Evolutionary conservation across 1,140 invertebrate genomes (phyloP).

Genomic region (Campodea augens): DNA sequence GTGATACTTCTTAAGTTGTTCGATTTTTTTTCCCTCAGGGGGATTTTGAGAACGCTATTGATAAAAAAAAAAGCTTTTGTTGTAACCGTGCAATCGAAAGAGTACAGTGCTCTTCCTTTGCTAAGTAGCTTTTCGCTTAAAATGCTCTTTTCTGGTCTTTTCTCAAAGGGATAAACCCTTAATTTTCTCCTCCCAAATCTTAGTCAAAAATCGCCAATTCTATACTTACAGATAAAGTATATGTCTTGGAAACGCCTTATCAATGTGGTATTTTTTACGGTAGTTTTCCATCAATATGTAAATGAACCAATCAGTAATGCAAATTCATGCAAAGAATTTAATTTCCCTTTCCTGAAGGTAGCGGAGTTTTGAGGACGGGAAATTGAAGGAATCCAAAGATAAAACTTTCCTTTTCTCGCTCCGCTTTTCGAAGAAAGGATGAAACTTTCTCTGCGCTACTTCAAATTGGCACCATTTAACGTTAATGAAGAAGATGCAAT

Average conservation of each 20-base stretch:
- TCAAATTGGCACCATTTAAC: neutral
- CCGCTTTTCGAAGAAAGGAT: neutral
- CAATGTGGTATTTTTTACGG: constrained; percentile 15
- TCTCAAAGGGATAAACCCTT: too few relatives aligned
- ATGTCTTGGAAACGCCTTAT: constrained; percentile 10
- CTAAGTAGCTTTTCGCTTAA: too few relatives aligned
- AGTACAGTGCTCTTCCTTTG: too few relatives aligned
- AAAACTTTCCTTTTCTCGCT: neutral
- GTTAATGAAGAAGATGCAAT: neutral
- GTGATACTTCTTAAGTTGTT: too few relatives aligned
- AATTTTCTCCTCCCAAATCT: neutral
- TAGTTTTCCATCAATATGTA: constrained; percentile 19
- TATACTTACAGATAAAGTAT: neutral
- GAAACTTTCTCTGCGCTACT: neutral
- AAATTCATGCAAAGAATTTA: constrained; percentile 22
- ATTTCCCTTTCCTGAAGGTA: constrained; percentile 15
- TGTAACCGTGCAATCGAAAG: too few relatives aligned
- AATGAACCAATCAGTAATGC: constrained; percentile 21
- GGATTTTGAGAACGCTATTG: too few relatives aligned
- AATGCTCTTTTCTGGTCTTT: too few relatives aligned
- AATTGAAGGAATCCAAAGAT: neutral
- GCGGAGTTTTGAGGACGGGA: neutral
- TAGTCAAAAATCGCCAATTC: neutral
- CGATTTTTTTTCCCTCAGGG: too few relatives aligned
- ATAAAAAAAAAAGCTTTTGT: too few relatives aligned